Conservation (phyloP, 2,797 vertebrate genomes). For the Salarias fasciatus region DNA sequence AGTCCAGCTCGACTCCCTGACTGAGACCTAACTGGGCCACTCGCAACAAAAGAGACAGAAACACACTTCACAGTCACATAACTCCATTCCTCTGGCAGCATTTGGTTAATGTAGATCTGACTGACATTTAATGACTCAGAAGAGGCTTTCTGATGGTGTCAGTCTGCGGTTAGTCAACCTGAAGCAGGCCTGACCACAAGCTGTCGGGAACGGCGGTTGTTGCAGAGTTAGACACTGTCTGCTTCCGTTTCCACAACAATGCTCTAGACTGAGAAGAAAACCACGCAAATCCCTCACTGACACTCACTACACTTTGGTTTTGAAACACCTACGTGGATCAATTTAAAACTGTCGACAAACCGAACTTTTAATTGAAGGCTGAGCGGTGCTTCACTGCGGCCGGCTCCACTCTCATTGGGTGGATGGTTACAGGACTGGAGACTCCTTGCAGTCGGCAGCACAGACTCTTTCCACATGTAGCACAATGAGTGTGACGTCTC, state of each 20-base stretch:
- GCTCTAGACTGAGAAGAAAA: neutral
- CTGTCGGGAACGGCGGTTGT: constrained; percentile 18
- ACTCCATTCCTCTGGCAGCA: constrained; percentile 18
- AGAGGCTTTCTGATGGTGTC: neutral
- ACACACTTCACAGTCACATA: constrained; percentile 10
- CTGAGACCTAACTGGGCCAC: constrained; percentile 17
- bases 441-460: no score
- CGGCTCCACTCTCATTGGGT: no score
- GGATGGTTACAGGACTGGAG: no score
- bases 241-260: constrained; percentile 1
- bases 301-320: no score
- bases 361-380: constrained; percentile 18
- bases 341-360: no score
- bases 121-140: constrained; percentile 59
- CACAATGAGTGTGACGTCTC: constrained; percentile 27
- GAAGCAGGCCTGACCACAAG: constrained; percentile 29
- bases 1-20: constrained; percentile 13
- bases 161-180: constrained; percentile 24
- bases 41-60: constrained; percentile 18
- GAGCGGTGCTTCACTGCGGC: constrained; percentile 1
- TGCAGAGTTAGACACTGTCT: neutral
- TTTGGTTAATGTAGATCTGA: constrained; percentile 23
- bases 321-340: no score
- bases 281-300: constrained; percentile 8
- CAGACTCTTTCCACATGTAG: neutral